Evolutionary conservation across 2,797 vertebrate species (phyloP).

Genomic region (Smutsia gigantea): DNA sequence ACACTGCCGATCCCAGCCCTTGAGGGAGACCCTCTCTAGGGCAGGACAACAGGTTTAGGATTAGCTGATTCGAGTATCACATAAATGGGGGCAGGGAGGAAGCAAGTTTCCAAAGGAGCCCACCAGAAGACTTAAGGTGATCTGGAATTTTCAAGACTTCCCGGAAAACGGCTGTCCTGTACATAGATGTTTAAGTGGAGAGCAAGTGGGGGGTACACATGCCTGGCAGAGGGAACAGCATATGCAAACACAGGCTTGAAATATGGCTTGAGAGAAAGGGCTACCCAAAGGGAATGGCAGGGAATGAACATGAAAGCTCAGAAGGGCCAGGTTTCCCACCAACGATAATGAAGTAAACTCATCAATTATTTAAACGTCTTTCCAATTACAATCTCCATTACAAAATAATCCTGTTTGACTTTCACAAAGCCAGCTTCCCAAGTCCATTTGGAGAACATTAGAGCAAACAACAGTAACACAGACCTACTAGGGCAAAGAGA

Average conservation of each 20-base stretch:
- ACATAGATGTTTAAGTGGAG: neutral
- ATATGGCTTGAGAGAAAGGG: neutral
- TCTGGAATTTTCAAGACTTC: neutral
- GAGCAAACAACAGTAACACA: neutral
- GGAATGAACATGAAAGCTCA: neutral
- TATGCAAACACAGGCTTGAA: neutral
- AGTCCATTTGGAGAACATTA: slow-evolving; percentile 37
- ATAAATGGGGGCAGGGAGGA: neutral
- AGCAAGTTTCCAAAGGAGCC: neutral
- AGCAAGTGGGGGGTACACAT: neutral
- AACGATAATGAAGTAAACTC: slow-evolving; percentile 50
- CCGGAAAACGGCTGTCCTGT: neutral
- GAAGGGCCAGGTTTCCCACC: neutral
- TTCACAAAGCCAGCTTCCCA: neutral
- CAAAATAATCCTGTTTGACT: slow-evolving; percentile 44
- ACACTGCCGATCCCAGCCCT: too few relatives aligned
- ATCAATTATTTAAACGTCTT: slow-evolving; percentile 64
- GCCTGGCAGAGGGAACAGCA: neutral
- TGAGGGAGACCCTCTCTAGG: neutral
- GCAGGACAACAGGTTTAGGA: neutral
- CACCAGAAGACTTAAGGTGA: neutral
- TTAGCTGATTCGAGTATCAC: neutral
- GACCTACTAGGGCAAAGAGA: slow-evolving; percentile 37
- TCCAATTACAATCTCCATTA: slow-evolving; percentile 64
- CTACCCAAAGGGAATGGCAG: neutral